A percentile compares a stretch with the other conserved stretches of the same genome.
phyloP scores from a whole-genome alignment of 2,113 vertebrate genomes.

The Periophthalmus modestus region DNA sequence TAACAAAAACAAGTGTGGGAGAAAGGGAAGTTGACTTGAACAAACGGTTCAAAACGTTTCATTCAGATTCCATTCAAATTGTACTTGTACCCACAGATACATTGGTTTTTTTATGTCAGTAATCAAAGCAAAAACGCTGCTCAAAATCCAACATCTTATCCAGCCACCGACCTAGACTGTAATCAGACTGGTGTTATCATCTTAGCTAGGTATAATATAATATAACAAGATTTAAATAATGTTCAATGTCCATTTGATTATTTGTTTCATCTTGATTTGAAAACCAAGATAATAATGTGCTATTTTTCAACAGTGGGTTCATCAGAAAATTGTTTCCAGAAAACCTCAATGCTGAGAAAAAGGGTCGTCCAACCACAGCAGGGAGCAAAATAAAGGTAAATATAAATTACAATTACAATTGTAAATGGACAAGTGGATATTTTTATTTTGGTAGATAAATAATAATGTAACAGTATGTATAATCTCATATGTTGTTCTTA shows the following conservation, averaged over 20 bases:
- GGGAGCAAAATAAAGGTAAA: constrained; percentile 98
- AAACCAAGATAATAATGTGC: not conserved
- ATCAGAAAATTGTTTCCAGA: constrained; percentile 94
- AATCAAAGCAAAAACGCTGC: constrained; percentile 8
- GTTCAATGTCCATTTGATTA: not conserved
- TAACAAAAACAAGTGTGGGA: constrained; percentile 30
- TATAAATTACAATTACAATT: too few relatives aligned
- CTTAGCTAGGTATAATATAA: not conserved
- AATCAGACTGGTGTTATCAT: not conserved
- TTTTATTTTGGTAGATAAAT: not conserved
- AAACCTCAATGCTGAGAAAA: constrained; percentile 96
- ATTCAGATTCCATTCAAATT: not conserved
- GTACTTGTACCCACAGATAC: not conserved
- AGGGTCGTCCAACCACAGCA: constrained; percentile 94
- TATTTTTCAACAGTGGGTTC: constrained; percentile 81
- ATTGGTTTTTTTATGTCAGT: constrained; percentile 7
- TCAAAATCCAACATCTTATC: not conserved
- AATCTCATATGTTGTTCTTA: not conserved
- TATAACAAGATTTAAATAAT: not conserved
- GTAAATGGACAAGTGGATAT: not conserved
- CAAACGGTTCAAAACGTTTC: constrained; percentile 11
- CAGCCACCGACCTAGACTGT: not conserved
- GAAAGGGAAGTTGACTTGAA: constrained; percentile 15
- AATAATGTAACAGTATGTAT: not conserved
- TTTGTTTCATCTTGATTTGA: not conserved